phyloP scores from a whole-genome alignment of 2,888 invertebrate species.

The Smittia sp. region DNA sequence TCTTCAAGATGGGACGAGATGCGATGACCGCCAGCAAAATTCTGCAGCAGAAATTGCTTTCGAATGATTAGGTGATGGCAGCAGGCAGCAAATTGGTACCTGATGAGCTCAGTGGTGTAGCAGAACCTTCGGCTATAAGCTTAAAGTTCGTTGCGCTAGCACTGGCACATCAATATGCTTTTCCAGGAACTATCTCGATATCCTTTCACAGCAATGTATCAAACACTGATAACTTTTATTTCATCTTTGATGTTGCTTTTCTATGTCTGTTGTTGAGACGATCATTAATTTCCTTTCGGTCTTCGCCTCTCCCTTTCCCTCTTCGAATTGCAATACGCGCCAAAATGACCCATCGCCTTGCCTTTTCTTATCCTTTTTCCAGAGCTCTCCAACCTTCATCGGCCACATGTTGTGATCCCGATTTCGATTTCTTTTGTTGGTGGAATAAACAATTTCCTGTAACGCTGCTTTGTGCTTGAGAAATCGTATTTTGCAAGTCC shows the following conservation, averaged over 20 bases:
- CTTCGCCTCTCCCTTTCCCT: not conserved
- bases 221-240: not conserved
- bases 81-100: not conserved
- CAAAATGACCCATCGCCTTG: constrained; percentile 21
- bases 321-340: constrained; percentile 21
- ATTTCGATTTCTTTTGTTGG: constrained; percentile 12
- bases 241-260: not conserved
- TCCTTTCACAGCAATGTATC: not conserved
- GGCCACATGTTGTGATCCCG: constrained; percentile 23
- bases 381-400: constrained; percentile 5
- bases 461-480: not conserved
- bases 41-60: no score
- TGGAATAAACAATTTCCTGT: constrained; percentile 8
- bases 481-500: constrained; percentile 12
- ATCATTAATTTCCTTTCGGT: constrained; percentile 6
- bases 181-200: not conserved
- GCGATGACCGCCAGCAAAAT: not conserved
- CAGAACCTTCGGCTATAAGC: no score
- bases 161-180: not conserved
- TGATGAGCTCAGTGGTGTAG: not conserved
- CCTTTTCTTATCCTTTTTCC: constrained; percentile 19
- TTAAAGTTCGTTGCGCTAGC: no score
- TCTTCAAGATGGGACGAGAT: not conserved
- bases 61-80: no score
- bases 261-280: not conserved